Evolutionary conservation across 1,140 invertebrate genomes (phyloP).

Genomic region (Rhizoglyphus robini): DNA sequence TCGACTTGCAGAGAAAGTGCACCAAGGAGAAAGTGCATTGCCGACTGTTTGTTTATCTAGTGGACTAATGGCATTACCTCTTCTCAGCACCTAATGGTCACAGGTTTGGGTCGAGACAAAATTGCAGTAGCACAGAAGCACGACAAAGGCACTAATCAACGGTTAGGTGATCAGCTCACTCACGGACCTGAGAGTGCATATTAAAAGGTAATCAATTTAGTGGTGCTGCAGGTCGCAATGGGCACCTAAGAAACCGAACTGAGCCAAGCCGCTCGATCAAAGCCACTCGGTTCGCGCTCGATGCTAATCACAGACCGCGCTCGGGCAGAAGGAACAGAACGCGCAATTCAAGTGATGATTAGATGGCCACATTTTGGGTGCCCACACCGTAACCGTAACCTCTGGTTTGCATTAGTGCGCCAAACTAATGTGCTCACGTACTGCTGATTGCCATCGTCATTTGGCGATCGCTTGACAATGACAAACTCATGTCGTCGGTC

Average conservation of each 20-base stretch:
- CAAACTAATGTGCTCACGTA: neutral
- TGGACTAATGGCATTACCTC: too few relatives aligned
- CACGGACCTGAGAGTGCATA: neutral
- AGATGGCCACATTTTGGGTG: neutral
- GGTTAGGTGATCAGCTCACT: neutral
- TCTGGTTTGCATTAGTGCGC: neutral
- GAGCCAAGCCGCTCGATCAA: neutral
- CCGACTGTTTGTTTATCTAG: too few relatives aligned
- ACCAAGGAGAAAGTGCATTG: too few relatives aligned
- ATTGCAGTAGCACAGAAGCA: neutral
- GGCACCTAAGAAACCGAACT: neutral
- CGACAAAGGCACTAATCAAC: neutral
- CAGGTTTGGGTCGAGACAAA: neutral
- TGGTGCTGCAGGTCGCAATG: neutral
- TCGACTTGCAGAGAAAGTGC: too few relatives aligned
- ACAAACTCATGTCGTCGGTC: neutral
- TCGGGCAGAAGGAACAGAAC: neutral
- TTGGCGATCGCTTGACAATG: too few relatives aligned
- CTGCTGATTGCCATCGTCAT: too few relatives aligned
- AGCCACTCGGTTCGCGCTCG: neutral
- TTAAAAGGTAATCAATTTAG: conserved; percentile 14
- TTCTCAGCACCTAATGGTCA: neutral
- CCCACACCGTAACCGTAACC: neutral
- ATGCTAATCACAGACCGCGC: conserved; percentile 6
- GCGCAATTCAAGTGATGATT: neutral